These are phyloP conservation scores for Thalpophila matura DNA, from an alignment of 2,888 invertebrate genomes.

Conservation along the genomic window DNA sequence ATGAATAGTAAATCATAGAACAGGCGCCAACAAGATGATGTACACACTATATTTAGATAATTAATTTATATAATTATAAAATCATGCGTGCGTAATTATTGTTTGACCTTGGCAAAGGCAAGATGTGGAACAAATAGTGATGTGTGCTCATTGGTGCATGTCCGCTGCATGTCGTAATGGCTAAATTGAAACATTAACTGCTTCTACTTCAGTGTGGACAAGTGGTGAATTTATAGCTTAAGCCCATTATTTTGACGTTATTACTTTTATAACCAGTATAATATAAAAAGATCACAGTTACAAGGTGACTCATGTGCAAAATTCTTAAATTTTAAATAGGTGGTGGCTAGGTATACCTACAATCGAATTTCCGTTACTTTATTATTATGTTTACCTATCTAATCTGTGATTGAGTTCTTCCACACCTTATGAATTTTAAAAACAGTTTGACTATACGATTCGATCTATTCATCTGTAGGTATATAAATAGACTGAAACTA, in stretches of 20 bases:
- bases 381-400: too few species aligned
- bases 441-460: slow-evolving; percentile 33
- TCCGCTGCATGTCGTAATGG: slow-evolving; percentile 68
- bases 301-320: not conserved
- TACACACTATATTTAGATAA: slow-evolving; percentile 64
- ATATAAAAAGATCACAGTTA: slow-evolving; percentile 11
- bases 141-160: slow-evolving; percentile 71
- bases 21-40: slow-evolving; percentile 59
- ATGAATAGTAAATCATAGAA: slow-evolving; percentile 54
- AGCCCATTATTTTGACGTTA: not conserved
- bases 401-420: slow-evolving; percentile 9
- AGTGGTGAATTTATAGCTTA: slow-evolving; percentile 15
- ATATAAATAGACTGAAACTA: slow-evolving; percentile 60
- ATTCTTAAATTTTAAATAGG: not conserved
- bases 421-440: slow-evolving; percentile 26
- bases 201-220: slow-evolving; percentile 32
- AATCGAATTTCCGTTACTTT: too few species aligned
- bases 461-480: slow-evolving; percentile 53
- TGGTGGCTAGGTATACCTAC: too few species aligned
- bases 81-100: slow-evolving; percentile 65
- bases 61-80: too few species aligned
- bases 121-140: slow-evolving; percentile 72
- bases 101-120: slow-evolving; percentile 74
- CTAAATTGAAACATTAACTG: slow-evolving; percentile 66
- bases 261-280: not conserved